A percentile compares a stretch with the other conserved stretches of the same genome.
phyloP scores from a whole-genome alignment of 2,888 invertebrate genomes.

The Xiphydria camelus region DNA sequence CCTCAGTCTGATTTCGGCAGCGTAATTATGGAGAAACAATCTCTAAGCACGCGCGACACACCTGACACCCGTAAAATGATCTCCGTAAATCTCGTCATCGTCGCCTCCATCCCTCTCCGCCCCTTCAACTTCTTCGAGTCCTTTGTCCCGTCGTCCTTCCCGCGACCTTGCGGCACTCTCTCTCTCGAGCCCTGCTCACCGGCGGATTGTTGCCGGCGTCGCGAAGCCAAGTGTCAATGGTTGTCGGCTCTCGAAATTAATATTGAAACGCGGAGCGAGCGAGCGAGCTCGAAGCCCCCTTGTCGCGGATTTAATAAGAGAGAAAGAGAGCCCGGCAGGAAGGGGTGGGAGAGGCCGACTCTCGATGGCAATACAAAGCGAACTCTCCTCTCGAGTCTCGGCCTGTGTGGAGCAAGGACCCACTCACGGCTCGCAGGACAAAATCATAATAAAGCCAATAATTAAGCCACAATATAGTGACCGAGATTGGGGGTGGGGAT shows the following conservation, averaged over 20 bases:
- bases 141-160: too few species aligned
- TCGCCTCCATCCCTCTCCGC: too few species aligned
- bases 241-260: slow-evolving; percentile 39
- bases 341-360: slow-evolving; percentile 11
- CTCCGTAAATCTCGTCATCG: too few species aligned
- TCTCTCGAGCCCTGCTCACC: too few species aligned
- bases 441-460: slow-evolving; percentile 54
- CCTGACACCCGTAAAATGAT: too few species aligned
- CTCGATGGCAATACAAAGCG: slow-evolving; percentile 11
- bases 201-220: not conserved
- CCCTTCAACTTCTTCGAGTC: too few species aligned
- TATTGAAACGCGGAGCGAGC: slow-evolving; percentile 38
- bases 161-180: not conserved
- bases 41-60: too few species aligned
- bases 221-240: slow-evolving; percentile 31
- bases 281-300: slow-evolving; percentile 28
- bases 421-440: slow-evolving; percentile 37
- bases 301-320: slow-evolving; percentile 40
- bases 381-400: not conserved
- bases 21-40: too few species aligned
- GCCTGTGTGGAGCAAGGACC: slow-evolving; percentile 1
- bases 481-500: slow-evolving; percentile 17
- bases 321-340: slow-evolving; percentile 23
- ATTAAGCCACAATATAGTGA: slow-evolving; percentile 43
- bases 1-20: too few species aligned